Evolutionary conservation across 1,140 invertebrate genomes (phyloP), one percentile per base, ranked within the genome.

Genomic region (Tribolium madens): DNA sequence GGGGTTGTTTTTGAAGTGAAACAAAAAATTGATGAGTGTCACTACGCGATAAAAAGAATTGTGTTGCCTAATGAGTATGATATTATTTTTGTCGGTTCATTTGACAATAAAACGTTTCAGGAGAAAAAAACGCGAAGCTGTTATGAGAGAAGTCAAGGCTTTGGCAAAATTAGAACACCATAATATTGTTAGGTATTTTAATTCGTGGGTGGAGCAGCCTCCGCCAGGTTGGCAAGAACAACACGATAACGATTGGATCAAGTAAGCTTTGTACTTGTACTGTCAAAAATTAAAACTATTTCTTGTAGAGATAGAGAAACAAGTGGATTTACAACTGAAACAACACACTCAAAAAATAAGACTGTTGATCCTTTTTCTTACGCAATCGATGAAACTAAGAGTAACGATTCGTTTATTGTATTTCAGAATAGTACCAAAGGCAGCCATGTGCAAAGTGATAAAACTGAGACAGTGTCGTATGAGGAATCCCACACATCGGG

Each of bases 31-130:
- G 98, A 99, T 85, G 95, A 98, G 83, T 94, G 95, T 82, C 90
- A 93, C 78, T 99, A 99, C 88, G 98, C 98, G 14, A 92, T 99
- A 0, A 99, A 99, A 87, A 91, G 97, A 82, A 98, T 99, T 53
- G 91, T 91, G 4, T 87, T 98, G 73, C 94, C 96, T 7, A 93
- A 94, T 80, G 93, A 91, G 94, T 95, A 86, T 53, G 36, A 42
- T 36, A 36, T 10, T 75, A 9, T 60, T 17, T 47, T 13, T 47
- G 64, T 17, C 36, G 5, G 50, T 47, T 15, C 15, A 18, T 74
- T 52, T 50, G 3, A 26, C 0, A 14, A 50, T 17, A 0, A 48
- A 72, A 69, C 50, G 71, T 47, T 78, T 46, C 9, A 78, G 78
- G 48, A 46, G 75, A 9, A 84, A 86, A 86, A 50, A 83, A 93